Evolutionary conservation across 2,888 invertebrate genomes (phyloP).

Genomic region (Latrodectus hesperus): DNA sequence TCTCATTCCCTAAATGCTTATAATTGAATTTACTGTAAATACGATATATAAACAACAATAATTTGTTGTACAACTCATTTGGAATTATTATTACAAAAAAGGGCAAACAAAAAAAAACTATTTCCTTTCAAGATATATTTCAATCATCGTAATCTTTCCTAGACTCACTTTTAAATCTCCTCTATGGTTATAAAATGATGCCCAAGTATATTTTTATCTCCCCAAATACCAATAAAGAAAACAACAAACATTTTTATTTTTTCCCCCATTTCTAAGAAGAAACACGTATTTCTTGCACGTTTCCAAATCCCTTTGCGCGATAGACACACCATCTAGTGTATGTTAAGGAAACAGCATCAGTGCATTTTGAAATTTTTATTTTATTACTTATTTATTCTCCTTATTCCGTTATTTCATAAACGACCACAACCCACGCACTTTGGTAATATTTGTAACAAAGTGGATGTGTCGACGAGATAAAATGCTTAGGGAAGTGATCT

Average conservation of each 20-base stretch:
- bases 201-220: constrained; percentile 30
- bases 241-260: constrained; percentile 33
- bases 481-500: background rate
- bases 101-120: no score
- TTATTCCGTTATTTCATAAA: constrained; percentile 2
- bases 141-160: constrained; percentile 35
- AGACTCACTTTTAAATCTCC: constrained; percentile 35
- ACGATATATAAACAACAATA: no score
- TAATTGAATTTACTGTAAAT: no score
- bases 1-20: no score
- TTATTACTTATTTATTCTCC: background rate
- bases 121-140: background rate
- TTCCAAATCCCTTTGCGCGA: no score
- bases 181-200: constrained; percentile 26
- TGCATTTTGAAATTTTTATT: background rate
- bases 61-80: no score
- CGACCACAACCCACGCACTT: constrained; percentile 5
- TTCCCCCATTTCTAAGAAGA: constrained; percentile 23
- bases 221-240: constrained; percentile 46
- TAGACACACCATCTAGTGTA: background rate
- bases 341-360: background rate
- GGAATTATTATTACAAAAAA: no score
- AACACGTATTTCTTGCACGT: constrained; percentile 27
- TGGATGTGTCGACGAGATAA: background rate
- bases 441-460: background rate